Conservation (phyloP, 2,888 invertebrate genomes). For the Ceraclea dissimilis region DNA sequence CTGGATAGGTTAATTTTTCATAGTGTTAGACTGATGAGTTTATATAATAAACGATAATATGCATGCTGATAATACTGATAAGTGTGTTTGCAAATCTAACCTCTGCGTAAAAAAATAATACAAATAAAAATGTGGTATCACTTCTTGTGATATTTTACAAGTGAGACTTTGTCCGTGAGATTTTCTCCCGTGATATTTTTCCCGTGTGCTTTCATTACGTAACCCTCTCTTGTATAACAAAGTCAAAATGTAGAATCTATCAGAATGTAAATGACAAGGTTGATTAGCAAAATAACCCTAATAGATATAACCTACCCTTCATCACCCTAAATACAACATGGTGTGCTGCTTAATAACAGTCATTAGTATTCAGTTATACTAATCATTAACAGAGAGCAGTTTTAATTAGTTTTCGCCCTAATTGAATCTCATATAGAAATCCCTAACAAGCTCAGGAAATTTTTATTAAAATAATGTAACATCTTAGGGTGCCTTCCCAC, state of each 20-base stretch:
- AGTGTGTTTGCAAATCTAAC: no score
- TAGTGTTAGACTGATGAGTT: no score
- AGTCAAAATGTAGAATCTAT: not conserved
- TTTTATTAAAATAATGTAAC: not conserved
- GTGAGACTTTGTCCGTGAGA: no score
- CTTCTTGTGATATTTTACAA: no score
- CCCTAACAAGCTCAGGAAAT: slow-evolving; percentile 2
- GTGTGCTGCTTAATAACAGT: slow-evolving; percentile 20
- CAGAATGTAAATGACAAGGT: not conserved
- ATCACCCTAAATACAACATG: slow-evolving; percentile 5
- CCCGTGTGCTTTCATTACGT: no score
- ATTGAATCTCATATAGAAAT: slow-evolving; percentile 16
- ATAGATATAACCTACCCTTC: not conserved
- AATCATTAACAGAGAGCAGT: slow-evolving; percentile 25
- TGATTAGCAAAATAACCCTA: not conserved
- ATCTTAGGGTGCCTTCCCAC: not conserved
- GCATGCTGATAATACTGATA: no score
- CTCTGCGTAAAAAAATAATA: no score
- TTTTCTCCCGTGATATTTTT: no score
- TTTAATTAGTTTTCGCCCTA: slow-evolving; percentile 25
- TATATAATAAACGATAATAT: no score
- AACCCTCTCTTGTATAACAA: no score
- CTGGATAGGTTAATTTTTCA: no score
- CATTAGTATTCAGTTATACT: slow-evolving; percentile 24
- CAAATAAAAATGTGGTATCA: no score